These are phyloP conservation scores for Bursaphelenchus okinawaensis DNA, from an alignment of 2,888 invertebrate genomes.

Conservation along the genomic window DNA sequence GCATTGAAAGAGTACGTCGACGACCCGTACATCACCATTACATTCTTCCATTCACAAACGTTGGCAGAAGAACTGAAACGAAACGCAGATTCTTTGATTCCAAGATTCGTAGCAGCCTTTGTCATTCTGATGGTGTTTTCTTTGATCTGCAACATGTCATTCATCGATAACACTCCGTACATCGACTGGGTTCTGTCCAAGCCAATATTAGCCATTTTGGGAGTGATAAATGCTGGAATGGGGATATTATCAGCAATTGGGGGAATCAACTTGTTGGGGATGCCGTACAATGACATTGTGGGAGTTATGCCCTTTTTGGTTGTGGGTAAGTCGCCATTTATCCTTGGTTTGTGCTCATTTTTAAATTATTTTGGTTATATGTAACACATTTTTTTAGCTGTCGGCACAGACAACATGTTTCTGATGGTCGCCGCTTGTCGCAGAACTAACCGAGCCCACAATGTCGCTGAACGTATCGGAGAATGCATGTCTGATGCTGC, in stretches of 20 bases:
- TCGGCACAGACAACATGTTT: slow-evolving; percentile 91
- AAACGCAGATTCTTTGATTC: slow-evolving; percentile 71
- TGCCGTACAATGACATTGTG: slow-evolving; percentile 88
- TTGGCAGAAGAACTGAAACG: slow-evolving; percentile 84
- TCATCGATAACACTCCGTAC: slow-evolving; percentile 82
- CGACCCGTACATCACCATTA: slow-evolving; percentile 50
- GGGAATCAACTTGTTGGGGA: slow-evolving; percentile 78
- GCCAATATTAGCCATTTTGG: slow-evolving; percentile 81
- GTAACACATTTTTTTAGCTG: slow-evolving; percentile 66
- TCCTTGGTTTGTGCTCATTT: no score
- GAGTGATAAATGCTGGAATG: slow-evolving; percentile 83
- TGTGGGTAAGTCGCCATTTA: slow-evolving; percentile 82
- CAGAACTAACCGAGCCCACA: slow-evolving; percentile 67
- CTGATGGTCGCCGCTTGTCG: slow-evolving; percentile 91
- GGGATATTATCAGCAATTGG: slow-evolving; percentile 85
- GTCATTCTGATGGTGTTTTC: slow-evolving; percentile 51
- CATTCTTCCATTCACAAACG: slow-evolving; percentile 67
- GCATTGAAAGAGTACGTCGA: slow-evolving; percentile 34
- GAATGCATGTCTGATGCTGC: slow-evolving; percentile 84
- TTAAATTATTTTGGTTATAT: no score
- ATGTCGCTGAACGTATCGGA: slow-evolving; percentile 70
- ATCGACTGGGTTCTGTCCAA: slow-evolving; percentile 66
- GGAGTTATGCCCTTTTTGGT: slow-evolving; percentile 88
- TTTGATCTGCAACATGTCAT: slow-evolving; percentile 61
- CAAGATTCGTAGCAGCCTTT: slow-evolving; percentile 52